A percentile compares a stretch with the other conserved stretches of the same genome.
Conservation (phyloP, 1,140 invertebrate genomes). For the Drosophila sturtevanti region DNA sequence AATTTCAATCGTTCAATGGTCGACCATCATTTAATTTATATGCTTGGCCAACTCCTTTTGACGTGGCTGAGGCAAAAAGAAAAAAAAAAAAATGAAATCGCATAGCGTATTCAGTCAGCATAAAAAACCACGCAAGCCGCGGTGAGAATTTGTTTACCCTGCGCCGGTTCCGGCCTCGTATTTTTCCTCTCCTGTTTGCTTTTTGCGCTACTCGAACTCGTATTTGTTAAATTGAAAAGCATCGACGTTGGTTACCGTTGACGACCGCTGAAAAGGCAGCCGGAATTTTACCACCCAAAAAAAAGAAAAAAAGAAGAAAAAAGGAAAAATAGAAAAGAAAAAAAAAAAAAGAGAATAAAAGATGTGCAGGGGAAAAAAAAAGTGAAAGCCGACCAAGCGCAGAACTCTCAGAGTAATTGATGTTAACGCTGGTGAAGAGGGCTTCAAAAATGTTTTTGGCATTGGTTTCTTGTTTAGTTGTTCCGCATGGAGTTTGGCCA, state of each 20-base stretch:
- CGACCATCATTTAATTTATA: constrained; percentile 74
- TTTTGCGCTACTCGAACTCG: constrained; percentile 42
- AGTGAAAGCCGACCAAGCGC: constrained; percentile 7
- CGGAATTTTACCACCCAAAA: background rate
- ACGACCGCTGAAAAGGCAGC: constrained; percentile 57
- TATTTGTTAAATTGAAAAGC: constrained; percentile 74
- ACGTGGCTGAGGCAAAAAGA: constrained; percentile 41
- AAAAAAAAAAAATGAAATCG: constrained; percentile 26
- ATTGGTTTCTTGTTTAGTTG: constrained; percentile 37
- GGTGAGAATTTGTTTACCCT: constrained; percentile 47
- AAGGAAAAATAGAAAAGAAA: background rate
- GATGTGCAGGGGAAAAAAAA: background rate
- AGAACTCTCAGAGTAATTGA: constrained; percentile 76
- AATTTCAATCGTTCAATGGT: constrained; percentile 68
- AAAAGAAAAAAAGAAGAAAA: background rate
- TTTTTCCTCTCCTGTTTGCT: background rate
- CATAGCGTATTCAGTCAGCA: constrained; percentile 41
- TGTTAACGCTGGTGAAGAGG: constrained; percentile 49
- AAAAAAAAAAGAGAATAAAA: background rate
- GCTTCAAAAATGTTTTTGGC: constrained; percentile 24
- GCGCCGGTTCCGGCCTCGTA: constrained; percentile 19
- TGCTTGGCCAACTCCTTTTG: constrained; percentile 69
- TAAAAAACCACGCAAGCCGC: constrained; percentile 48
- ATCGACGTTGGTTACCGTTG: constrained; percentile 36
- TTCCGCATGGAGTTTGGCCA: background rate